phyloP scores from a whole-genome alignment of 2,888 invertebrate genomes.

The Adela reaumurella region DNA sequence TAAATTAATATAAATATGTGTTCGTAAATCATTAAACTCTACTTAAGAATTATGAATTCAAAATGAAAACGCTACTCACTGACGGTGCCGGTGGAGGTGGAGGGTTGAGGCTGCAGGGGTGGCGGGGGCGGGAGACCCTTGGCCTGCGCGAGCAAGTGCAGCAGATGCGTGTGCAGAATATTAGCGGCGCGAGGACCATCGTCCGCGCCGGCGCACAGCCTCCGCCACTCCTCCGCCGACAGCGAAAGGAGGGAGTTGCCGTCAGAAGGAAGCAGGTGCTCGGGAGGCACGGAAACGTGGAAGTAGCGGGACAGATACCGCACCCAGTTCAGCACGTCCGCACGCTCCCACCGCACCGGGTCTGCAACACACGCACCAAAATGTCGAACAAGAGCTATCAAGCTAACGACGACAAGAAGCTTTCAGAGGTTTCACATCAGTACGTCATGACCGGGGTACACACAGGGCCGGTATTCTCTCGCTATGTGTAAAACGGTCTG shows the following conservation, averaged over 20 bases:
- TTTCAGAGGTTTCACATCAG: no score
- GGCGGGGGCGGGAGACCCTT: slow-evolving; percentile 48
- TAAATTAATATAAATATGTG: no score
- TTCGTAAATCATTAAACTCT: no score
- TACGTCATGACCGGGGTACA: no score
- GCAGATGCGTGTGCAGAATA: slow-evolving; percentile 47
- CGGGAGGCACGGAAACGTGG: slow-evolving; percentile 38
- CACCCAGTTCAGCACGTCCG: slow-evolving; percentile 52
- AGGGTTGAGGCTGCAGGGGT: slow-evolving; percentile 37
- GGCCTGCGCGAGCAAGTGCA: slow-evolving; percentile 41
- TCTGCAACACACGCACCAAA: slow-evolving; percentile 25
- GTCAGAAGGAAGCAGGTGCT: slow-evolving; percentile 39
- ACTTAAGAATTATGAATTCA: no score
- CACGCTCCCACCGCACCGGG: slow-evolving; percentile 44
- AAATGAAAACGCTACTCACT: no score
- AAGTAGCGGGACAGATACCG: slow-evolving; percentile 50
- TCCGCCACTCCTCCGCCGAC: slow-evolving; percentile 51
- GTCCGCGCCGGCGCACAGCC: slow-evolving; percentile 37
- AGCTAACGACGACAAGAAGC: neutral
- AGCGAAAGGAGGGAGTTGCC: slow-evolving; percentile 47
- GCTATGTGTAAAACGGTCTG: no score
- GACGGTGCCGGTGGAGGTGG: slow-evolving; percentile 12
- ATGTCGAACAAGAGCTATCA: slow-evolving; percentile 1
- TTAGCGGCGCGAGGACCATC: slow-evolving; percentile 41
- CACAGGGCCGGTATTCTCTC: no score